These are phyloP conservation scores for Orchestes rusci DNA, from an alignment of 2,888 invertebrate genomes.

Conservation along the genomic window DNA sequence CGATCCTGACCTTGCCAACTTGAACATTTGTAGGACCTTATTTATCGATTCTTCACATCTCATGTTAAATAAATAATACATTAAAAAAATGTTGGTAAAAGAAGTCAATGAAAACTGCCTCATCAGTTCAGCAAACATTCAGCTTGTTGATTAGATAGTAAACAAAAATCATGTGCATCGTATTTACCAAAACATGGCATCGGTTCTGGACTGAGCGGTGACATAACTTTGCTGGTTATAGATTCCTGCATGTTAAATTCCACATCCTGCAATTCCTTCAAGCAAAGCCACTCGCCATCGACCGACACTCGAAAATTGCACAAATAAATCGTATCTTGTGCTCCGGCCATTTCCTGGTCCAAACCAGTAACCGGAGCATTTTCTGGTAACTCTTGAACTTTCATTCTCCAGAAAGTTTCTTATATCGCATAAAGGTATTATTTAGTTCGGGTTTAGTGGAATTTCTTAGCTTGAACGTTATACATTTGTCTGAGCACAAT, in stretches of 20 bases:
- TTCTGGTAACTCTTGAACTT: constrained; percentile 41
- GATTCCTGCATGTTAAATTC: constrained; percentile 69
- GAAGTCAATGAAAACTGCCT: too few relatives aligned
- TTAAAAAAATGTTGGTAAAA: too few relatives aligned
- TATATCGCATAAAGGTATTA: too few relatives aligned
- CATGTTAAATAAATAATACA: too few relatives aligned
- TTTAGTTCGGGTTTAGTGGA: neutral
- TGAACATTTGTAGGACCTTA: too few relatives aligned
- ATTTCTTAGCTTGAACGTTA: neutral
- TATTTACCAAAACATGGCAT: constrained; percentile 48
- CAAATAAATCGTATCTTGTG: constrained; percentile 92
- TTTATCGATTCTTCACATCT: too few relatives aligned
- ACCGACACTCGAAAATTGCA: constrained; percentile 97
- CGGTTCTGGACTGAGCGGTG: constrained; percentile 57
- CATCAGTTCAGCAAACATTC: too few relatives aligned
- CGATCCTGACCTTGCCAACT: too few relatives aligned
- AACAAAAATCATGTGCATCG: neutral
- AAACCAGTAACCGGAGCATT: constrained; percentile 36
- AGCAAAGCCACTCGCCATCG: constrained; percentile 94
- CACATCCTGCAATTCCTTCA: constrained; percentile 89
- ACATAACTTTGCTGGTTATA: constrained; percentile 54
- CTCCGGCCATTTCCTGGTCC: constrained; percentile 70
- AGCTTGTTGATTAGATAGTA: too few relatives aligned
- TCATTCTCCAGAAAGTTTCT: constrained; percentile 36
- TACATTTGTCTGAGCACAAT: neutral